Conservation (phyloP, 2,888 invertebrate genomes). For the Agrochola circellaris region DNA sequence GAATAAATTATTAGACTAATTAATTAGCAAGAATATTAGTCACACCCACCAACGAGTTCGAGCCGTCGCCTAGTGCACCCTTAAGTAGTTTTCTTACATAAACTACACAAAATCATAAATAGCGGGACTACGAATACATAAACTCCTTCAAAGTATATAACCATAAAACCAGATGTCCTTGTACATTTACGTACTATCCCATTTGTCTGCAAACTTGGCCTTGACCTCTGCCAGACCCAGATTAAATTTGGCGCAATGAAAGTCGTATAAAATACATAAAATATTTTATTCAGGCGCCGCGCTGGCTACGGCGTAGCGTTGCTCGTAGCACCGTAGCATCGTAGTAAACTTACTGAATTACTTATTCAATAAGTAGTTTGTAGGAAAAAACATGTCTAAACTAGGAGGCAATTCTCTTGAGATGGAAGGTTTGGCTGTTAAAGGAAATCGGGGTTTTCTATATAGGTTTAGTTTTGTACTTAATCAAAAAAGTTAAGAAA, state of each 20-base stretch:
- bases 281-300: conserved; percentile 47
- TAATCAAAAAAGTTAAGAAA: not conserved
- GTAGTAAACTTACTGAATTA: conserved; percentile 47
- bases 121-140: not conserved
- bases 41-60: too few relatives aligned
- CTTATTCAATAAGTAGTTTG: conserved; percentile 52
- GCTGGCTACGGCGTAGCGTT: conserved; percentile 64
- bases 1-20: too few relatives aligned
- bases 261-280: conserved; percentile 50
- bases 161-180: conserved; percentile 30
- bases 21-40: too few relatives aligned
- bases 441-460: conserved; percentile 27
- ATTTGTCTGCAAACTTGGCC: conserved; percentile 26
- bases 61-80: too few relatives aligned
- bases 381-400: conserved; percentile 42
- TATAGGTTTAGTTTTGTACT: not conserved
- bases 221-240: conserved; percentile 53
- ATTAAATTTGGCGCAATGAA: conserved; percentile 62
- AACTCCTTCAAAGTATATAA: not conserved
- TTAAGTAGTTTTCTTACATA: not conserved
- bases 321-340: conserved; percentile 52
- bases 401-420: conserved; percentile 20
- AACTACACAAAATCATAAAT: not conserved
- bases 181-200: conserved; percentile 4
- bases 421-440: conserved; percentile 11